phyloP scores from a whole-genome alignment of 2,113 vertebrate species.

The Ellobius talpinus region DNA sequence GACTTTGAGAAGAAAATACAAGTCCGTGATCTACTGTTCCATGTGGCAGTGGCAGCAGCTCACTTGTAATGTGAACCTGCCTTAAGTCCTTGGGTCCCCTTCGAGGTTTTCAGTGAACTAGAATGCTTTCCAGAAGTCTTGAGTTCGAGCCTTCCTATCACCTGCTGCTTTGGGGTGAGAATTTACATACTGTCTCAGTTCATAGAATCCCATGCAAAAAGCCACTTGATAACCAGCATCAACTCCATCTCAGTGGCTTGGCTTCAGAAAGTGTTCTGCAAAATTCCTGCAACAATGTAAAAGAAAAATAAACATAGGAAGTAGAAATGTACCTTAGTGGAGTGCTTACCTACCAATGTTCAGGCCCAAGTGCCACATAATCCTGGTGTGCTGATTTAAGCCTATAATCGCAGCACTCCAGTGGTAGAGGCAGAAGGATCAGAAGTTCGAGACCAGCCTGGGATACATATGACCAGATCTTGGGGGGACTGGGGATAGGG shows the following conservation, averaged over 20 bases:
- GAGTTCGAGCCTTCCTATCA: slow-evolving; percentile 31
- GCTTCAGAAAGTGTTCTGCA: slow-evolving; percentile 35
- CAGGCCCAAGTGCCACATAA: background rate
- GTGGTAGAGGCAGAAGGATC: background rate
- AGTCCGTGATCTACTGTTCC: background rate
- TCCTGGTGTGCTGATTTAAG: background rate
- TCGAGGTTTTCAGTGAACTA: slow-evolving; percentile 44
- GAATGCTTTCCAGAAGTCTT: slow-evolving; percentile 36
- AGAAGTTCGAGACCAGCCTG: background rate
- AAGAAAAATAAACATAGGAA: slow-evolving; percentile 1
- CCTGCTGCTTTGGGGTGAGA: background rate
- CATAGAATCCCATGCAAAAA: background rate
- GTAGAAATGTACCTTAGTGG: background rate
- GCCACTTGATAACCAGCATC: background rate
- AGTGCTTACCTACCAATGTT: background rate
- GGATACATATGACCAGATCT: background rate
- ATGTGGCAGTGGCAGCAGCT: background rate
- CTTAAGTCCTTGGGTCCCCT: background rate
- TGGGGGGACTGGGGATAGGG: rapidly evolving
- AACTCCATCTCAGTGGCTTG: background rate
- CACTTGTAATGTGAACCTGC: background rate
- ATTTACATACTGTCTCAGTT: background rate
- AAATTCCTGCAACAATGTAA: slow-evolving; percentile 46
- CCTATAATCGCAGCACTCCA: background rate
- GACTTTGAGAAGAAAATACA: background rate